Base-by-base conservation (phyloP, 2,113 vertebrate genomes). In the Xiphias gladius region DNA sequence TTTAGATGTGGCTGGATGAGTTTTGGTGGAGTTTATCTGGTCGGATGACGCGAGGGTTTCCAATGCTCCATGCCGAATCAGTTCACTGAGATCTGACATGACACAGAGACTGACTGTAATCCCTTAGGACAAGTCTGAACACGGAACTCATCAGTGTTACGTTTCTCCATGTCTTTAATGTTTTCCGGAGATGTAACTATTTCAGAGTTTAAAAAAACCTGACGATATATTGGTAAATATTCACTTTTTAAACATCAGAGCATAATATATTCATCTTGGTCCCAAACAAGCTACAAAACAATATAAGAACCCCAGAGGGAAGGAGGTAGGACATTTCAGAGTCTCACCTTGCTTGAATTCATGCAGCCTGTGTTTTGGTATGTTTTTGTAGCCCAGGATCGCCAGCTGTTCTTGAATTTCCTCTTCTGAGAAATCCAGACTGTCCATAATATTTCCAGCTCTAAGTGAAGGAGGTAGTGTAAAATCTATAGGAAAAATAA, bases 301-400 rank as follows among this genome's bases (percentile, higher is more conserved):
- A 69, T 19, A 62, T 17, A 66, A 30, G 9, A 19, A 28, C 48
- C 3, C 3, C 54, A 5, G 22, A 17, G 1, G 24, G 17, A 64
- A 1, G 32, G 11, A 2, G n/a, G 61, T n/a, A 7, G 37, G 37
- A 10, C 19, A 20, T 22, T 30, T 46, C 4, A 11, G 6, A 26
- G 11, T 22, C 81, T n/a, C 28, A 95, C 95, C 96, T 94, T 59
- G 85, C 68, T 95, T 96, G 70, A 96, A 95, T 79, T 95, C 91
- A 3, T 5, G 84, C 52, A 96, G 91, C 63, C 93, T 86, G 79
- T 95, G 87, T 75, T 79, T 85, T 0, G 95, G 83, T 26, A 96
- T 90, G 75, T 95, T 94, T 16, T n/a, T 85, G 89, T 94, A 95
- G 46, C 96, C 96, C 22, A 96, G 86, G 2, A 89, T 16, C 11